phyloP scores from a whole-genome alignment of 1,140 invertebrate genomes.

The Macrobrachium rosenbergii region DNA sequence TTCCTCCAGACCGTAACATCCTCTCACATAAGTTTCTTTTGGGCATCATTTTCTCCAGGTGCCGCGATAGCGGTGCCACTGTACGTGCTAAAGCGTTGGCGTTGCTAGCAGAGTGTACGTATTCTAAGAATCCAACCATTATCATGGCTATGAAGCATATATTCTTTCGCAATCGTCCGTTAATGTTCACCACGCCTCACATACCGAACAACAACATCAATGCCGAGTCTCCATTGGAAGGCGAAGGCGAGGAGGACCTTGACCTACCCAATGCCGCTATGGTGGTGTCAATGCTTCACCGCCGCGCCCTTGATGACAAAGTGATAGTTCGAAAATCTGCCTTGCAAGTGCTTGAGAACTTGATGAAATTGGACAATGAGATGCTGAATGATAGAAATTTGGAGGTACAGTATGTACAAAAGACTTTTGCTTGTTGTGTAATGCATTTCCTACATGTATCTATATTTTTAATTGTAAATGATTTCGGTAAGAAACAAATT shows the following conservation, averaged over 20 bases:
- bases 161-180: conserved; percentile 70
- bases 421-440: no score
- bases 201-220: conserved; percentile 60
- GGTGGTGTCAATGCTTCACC: conserved; percentile 72
- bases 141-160: conserved; percentile 71
- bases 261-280: conserved; percentile 69
- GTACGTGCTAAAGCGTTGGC: conserved; percentile 76
- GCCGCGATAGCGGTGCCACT: conserved; percentile 74
- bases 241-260: conserved; percentile 63
- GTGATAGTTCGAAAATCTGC: conserved; percentile 75
- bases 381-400: conserved; percentile 69
- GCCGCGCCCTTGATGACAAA: conserved; percentile 74
- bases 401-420: conserved; percentile 69
- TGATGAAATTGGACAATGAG: conserved; percentile 68
- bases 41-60: conserved; percentile 72
- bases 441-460: no score
- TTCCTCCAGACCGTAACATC: conserved; percentile 55
- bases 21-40: conserved; percentile 72
- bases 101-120: conserved; percentile 72
- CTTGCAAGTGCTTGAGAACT: conserved; percentile 73
- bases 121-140: conserved; percentile 69
- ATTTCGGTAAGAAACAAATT: no score
- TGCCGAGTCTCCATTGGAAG: conserved; percentile 62
- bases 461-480: no score
- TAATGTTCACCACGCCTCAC: conserved; percentile 53